Evolutionary conservation across 2,888 invertebrate species (phyloP).

Genomic region (Ophion costatus): DNA sequence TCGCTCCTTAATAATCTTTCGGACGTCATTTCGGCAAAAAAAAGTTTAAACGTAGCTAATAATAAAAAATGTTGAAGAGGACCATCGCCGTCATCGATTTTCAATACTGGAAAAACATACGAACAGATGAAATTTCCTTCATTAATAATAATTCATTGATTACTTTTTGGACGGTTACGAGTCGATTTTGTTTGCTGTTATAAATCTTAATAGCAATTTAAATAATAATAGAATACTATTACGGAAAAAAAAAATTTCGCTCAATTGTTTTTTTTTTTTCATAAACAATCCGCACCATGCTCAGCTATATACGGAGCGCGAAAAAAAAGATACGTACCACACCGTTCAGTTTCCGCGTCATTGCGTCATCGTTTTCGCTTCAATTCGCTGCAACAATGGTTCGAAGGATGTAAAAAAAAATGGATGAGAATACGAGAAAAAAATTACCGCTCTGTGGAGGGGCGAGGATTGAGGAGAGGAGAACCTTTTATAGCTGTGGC

Average conservation of each 20-base stretch:
- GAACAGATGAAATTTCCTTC: too few species aligned
- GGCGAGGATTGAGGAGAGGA: neutral
- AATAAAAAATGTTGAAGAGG: too few species aligned
- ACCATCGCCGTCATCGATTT: too few species aligned
- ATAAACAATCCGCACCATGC: neutral
- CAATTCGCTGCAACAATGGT: slow-evolving; percentile 62
- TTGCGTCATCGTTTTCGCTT: slow-evolving; percentile 60
- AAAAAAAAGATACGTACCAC: slow-evolving; percentile 27
- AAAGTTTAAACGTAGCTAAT: too few species aligned
- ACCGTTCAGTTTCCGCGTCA: slow-evolving; percentile 35
- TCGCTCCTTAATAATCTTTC: too few species aligned
- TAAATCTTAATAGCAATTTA: neutral
- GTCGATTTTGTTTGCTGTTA: too few species aligned
- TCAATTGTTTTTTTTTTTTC: neutral
- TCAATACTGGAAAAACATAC: too few species aligned
- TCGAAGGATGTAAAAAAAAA: slow-evolving; percentile 17
- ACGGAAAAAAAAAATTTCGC: neutral
- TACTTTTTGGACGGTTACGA: too few species aligned
- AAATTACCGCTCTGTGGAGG: neutral
- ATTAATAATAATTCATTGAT: too few species aligned
- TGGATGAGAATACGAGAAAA: slow-evolving; percentile 1
- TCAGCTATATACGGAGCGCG: neutral
- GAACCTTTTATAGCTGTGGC: slow-evolving; percentile 17
- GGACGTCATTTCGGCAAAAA: too few species aligned
- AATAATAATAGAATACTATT: neutral